These are phyloP conservation scores for Willisornis vidua DNA, from an alignment of 2,113 vertebrate species.

Conservation along the genomic window DNA sequence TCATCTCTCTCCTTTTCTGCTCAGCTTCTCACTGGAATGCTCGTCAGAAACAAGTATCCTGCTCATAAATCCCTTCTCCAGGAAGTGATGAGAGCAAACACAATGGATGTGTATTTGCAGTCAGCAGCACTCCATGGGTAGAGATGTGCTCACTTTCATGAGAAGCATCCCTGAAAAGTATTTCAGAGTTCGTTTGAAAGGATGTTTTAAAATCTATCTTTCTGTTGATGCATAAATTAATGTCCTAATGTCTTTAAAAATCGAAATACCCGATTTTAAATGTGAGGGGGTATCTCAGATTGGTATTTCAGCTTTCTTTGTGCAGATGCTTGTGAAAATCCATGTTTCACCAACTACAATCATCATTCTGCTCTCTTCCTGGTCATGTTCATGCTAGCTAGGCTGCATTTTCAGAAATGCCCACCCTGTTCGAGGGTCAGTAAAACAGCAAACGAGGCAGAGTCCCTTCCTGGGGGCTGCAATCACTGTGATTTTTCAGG, in stretches of 20 bases:
- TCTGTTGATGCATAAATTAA: not conserved
- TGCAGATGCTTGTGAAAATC: not conserved
- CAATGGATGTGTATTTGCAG: not conserved
- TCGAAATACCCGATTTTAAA: not conserved
- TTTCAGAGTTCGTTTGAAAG: not conserved
- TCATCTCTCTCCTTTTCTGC: not conserved
- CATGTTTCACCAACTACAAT: not conserved
- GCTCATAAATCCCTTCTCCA: conserved; percentile 9
- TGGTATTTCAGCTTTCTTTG: not conserved
- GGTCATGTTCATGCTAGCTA: accelerated
- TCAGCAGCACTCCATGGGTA: not conserved
- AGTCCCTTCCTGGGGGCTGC: not conserved
- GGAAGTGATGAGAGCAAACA: not conserved
- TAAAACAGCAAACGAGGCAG: not conserved
- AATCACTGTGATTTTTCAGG: not conserved
- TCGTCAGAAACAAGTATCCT: not conserved
- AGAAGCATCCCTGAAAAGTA: not conserved
- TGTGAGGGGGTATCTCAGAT: not conserved
- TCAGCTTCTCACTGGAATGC: not conserved
- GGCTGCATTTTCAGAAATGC: not conserved
- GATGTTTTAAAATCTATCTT: not conserved
- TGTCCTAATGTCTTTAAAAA: not conserved
- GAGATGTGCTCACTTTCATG: not conserved
- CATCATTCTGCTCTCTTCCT: not conserved
- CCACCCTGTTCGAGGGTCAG: not conserved